phyloP scores from a whole-genome alignment of 2,113 vertebrate genomes.

The Menura novaehollandiae region DNA sequence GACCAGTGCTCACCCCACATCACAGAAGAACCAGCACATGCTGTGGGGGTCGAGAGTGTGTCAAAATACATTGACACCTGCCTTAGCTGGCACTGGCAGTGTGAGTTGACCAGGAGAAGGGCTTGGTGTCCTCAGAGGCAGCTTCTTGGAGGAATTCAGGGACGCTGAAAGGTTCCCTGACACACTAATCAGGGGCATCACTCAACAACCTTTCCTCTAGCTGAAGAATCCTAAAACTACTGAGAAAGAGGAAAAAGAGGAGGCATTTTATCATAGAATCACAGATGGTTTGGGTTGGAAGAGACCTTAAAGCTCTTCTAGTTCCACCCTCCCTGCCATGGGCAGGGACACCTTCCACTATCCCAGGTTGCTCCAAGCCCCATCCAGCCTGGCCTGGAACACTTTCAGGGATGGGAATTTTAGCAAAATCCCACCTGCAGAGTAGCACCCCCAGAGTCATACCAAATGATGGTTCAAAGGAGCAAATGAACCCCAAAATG shows the following conservation, averaged over 20 bases:
- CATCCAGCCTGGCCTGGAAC: background rate
- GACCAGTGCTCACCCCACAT: background rate
- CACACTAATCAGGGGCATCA: accelerated
- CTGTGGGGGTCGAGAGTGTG: background rate
- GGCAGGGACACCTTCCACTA: background rate
- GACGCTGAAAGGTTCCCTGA: background rate
- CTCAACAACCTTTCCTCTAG: background rate
- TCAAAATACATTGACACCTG: background rate
- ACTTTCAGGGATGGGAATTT: background rate
- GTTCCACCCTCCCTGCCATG: background rate
- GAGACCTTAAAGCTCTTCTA: background rate
- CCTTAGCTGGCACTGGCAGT: background rate
- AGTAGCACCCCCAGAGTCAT: background rate
- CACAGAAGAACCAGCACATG: background rate
- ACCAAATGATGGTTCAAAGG: background rate
- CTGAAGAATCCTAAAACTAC: background rate
- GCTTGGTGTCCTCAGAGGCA: background rate
- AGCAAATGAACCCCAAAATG: background rate
- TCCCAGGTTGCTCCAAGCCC: background rate
- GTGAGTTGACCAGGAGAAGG: background rate
- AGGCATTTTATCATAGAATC: background rate
- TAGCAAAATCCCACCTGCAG: background rate
- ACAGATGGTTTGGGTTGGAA: background rate
- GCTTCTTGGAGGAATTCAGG: background rate
- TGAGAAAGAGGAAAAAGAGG: background rate